Percentiles rank a stretch among this genome's conserved stretches.
phyloP scores from a whole-genome alignment of 1,140 invertebrate species.

The Phymorhynchus buccinoides region DNA sequence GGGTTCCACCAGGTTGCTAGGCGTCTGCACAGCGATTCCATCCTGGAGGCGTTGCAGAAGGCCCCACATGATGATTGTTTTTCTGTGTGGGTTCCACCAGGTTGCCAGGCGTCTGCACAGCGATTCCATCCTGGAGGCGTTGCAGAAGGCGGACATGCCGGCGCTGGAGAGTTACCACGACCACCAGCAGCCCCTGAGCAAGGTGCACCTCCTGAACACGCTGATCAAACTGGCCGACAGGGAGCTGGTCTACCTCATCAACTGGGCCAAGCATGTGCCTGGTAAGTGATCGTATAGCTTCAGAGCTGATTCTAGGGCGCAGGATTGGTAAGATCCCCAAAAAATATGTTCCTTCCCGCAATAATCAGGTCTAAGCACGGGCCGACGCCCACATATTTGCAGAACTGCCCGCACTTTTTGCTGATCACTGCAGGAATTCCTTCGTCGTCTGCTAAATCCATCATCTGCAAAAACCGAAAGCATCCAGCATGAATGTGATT shows the following conservation, averaged over 20 bases:
- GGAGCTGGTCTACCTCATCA: constrained; percentile 68
- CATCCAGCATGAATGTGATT: no score
- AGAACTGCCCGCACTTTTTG: no score
- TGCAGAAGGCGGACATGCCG: constrained; percentile 66
- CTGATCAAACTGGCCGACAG: constrained; percentile 66
- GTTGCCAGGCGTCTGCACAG: constrained; percentile 60
- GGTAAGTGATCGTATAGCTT: constrained; percentile 58
- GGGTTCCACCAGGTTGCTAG: constrained; percentile 63
- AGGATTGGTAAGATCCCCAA: no score
- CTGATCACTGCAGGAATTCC: no score
- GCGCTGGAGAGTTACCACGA: constrained; percentile 66
- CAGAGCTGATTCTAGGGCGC: no score
- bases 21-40: constrained; percentile 55
- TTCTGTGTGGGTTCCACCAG: no score
- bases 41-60: constrained; percentile 65
- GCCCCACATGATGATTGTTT: no score
- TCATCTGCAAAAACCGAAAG: no score
- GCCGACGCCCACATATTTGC: no score
- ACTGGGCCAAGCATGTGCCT: constrained; percentile 72
- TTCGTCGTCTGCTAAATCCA: no score
- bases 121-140: constrained; percentile 59
- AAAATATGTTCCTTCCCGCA: no score
- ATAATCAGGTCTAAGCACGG: no score
- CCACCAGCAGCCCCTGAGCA: constrained; percentile 61
- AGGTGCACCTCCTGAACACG: constrained; percentile 62